phyloP scores from a whole-genome alignment of 2,888 invertebrate genomes.

The Eupithecia abbreviata region DNA sequence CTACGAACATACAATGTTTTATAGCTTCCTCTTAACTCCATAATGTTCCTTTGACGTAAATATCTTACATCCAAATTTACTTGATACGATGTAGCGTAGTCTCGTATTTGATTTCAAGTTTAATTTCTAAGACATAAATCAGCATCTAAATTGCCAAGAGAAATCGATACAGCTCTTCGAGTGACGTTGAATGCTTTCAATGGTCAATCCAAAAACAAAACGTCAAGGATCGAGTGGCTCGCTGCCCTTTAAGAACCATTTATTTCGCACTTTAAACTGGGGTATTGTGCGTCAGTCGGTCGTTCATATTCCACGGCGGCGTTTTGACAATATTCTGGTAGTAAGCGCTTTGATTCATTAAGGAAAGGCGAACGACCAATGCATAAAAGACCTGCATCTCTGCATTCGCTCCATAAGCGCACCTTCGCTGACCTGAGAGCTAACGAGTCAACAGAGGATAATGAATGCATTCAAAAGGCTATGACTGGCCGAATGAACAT shows the following conservation, averaged over 20 bases:
- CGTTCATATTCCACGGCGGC: constrained; percentile 74
- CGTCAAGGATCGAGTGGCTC: constrained; percentile 50
- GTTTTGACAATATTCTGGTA: constrained; percentile 77
- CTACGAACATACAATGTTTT: constrained; percentile 65
- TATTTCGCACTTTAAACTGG: constrained; percentile 77
- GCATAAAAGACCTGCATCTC: constrained; percentile 76
- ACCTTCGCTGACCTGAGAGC: constrained; percentile 73
- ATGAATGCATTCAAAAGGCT: constrained; percentile 75
- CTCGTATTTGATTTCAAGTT: constrained; percentile 30
- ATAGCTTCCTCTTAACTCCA: constrained; percentile 49
- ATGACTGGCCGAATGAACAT: constrained; percentile 65
- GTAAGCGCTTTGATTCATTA: constrained; percentile 79
- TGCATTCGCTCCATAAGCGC: constrained; percentile 73
- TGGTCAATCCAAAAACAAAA: constrained; percentile 52
- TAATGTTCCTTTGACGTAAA: constrained; percentile 41
- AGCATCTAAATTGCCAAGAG: constrained; percentile 51
- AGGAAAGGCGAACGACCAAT: constrained; percentile 75
- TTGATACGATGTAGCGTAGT: constrained; percentile 17
- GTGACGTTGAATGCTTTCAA: constrained; percentile 50
- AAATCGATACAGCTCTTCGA: constrained; percentile 55
- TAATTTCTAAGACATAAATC: constrained; percentile 33
- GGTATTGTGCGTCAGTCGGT: constrained; percentile 68
- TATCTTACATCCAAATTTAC: constrained; percentile 21
- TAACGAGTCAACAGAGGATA: constrained; percentile 76
- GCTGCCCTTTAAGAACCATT: constrained; percentile 58